A percentile compares a stretch with the other conserved stretches of the same genome.
These are phyloP conservation scores for Drosophila tripunctata DNA, from an alignment of 2,888 invertebrate species.

Conservation along the genomic window DNA sequence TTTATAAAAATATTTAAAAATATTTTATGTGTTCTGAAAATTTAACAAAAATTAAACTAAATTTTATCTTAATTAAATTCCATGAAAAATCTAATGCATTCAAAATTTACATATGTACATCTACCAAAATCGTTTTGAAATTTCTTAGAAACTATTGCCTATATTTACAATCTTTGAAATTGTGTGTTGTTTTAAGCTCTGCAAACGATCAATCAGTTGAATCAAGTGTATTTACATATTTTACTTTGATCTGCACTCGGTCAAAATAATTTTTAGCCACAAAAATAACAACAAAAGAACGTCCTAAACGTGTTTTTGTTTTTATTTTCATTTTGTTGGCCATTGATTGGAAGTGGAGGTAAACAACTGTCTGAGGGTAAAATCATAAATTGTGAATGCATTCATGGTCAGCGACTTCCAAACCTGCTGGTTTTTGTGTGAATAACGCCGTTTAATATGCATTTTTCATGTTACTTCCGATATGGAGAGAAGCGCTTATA, in stretches of 20 bases:
- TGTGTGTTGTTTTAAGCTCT: not conserved
- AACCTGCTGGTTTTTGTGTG: conserved; percentile 22
- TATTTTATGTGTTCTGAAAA: no score
- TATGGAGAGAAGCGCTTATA: conserved; percentile 2
- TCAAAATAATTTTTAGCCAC: conserved; percentile 5
- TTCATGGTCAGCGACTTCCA: conserved; percentile 57
- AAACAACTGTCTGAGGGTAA: conserved; percentile 18
- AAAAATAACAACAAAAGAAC: conserved; percentile 2
- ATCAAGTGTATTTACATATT: not conserved
- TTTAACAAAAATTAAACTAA: no score
- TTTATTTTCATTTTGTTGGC: no score
- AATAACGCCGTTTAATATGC: conserved; percentile 14
- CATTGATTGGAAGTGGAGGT: conserved; percentile 35
- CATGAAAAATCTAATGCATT: no score
- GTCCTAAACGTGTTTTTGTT: conserved; percentile 29
- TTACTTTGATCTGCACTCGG: conserved; percentile 17
- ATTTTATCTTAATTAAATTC: no score
- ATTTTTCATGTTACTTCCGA: conserved; percentile 44
- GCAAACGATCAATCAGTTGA: conserved; percentile 13
- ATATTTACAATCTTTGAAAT: not conserved
- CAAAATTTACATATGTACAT: not conserved
- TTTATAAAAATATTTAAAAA: no score
- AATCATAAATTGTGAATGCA: not conserved
- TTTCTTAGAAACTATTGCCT: not conserved
- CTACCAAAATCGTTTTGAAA: conserved; percentile 8